Evolutionary conservation across 2,797 vertebrate genomes (phyloP), one percentile per base, ranked within the genome.

Genomic region (Hylomyscus alleni): DNA sequence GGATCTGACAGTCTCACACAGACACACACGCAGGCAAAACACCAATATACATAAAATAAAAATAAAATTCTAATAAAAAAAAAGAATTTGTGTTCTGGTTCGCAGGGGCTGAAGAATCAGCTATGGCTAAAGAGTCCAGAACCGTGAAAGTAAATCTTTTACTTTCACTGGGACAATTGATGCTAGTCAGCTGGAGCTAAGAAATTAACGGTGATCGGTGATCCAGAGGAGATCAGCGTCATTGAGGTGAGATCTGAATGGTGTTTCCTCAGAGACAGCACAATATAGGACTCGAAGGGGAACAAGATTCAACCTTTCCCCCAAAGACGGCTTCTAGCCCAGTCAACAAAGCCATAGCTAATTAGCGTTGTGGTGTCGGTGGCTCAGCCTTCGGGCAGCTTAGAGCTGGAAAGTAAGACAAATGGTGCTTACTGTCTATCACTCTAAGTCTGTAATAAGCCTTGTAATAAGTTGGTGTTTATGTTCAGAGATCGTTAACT

Each of bases 401-500:
- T 91, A 13, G n/a, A 75, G 47, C 72, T 95, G 65, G 12, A 76
- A 94, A 95, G 40, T 69, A 94, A 89, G 85, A 13, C 52, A 54
- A 83, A 10, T 69, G 20, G 89, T 86, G 86, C 40, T 90, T 72
- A 81, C n/a, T 95, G 54, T 83, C 65, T 47, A 91, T 73, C 73
- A 80, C 31, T 83, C 69, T 73, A 93, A 58, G 67, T 92, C 37
- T 44, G 15, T 89, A 82, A 82, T 22, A 85, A 93, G 65, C 15
- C 34, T 44, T 44, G 44, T 44, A 44, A 44, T 44, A 44, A 44
- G 54, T 73, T 86, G 72, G 62, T 77, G 37, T 73, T 96, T 50
- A 89, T 85, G 40, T 80, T 89, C 54, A 37, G 73, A 89, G 26
- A 80, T 60, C 44, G 88, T 90, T 90, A 96, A 72, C 29, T 95